Conservation (phyloP, 2,797 vertebrate species). For the Notoglanidium macrostoma region DNA sequence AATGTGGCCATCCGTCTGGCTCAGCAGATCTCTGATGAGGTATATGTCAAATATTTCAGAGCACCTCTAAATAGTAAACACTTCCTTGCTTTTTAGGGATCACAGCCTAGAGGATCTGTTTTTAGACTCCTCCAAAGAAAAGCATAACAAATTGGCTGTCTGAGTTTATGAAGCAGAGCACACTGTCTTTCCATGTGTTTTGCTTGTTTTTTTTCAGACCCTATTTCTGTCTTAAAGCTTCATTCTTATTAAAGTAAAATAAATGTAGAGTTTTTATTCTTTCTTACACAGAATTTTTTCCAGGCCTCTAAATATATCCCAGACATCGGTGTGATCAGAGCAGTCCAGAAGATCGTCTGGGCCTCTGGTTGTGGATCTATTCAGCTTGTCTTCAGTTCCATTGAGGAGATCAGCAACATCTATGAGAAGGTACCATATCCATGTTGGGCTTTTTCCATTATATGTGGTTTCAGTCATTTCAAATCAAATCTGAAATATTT, state of each 20-base stretch:
- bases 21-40: slow-evolving; percentile 99
- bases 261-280: slow-evolving; percentile 37
- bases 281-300: slow-evolving; percentile 75
- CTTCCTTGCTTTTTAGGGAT: not conserved
- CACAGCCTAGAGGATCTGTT: not conserved
- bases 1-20: slow-evolving; percentile 98
- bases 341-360: slow-evolving; percentile 98
- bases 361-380: slow-evolving; percentile 96
- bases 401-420: slow-evolving; percentile 99
- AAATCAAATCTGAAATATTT: not conserved
- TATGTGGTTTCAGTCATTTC: not conserved
- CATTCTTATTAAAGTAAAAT: slow-evolving; percentile 8
- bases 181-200: not conserved
- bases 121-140: not conserved
- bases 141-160: not conserved
- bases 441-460: not conserved
- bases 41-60: slow-evolving; percentile 62
- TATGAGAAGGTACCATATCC: slow-evolving; percentile 90
- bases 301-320: slow-evolving; percentile 98
- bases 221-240: not conserved
- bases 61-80: not conserved
- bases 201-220: not conserved
- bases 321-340: slow-evolving; percentile 97
- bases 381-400: slow-evolving; percentile 95
- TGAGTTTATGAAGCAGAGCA: not conserved